Evolutionary conservation across 2,113 vertebrate species (phyloP), one percentile per base, ranked within the genome.

Genomic region (Neogale vison): DNA sequence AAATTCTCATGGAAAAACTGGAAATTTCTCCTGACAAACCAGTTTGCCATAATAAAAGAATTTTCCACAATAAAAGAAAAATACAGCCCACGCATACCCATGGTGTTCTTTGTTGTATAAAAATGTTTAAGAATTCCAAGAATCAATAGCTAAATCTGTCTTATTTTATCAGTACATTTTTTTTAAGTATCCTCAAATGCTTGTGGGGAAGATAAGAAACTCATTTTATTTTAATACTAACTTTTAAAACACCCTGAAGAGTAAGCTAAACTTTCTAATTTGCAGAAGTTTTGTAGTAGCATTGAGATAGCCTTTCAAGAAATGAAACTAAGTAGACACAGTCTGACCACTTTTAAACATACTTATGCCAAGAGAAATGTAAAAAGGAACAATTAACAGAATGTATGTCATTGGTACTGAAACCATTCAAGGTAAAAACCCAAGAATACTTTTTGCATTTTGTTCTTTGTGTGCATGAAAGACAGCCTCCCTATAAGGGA

Each of bases 391-490:
- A 59, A 65, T 93, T 90, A 71, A 23, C 36, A 34, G 94, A 29
- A 18, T 42, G 14, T 57, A 65, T 79, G 9, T 92, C 74, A 80
- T 91, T 95, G 74, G 88, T 61, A 21, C 82, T 92, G 76, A 93
- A 93, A 88, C 76, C 61, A 80, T 84, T 93, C 29, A 67, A 65
- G 57, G 47, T 96, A 69, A 79, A 95, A 95, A 76, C 84, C 42
- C 83, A 55, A 71, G 55, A 91, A 63, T 45, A 77, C 83, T 85
- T 95, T 52, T 55, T 88, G 42, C 24, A 55, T 91, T 63, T 88
- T 84, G 72, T 93, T 65, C 74, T 92, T 92, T 88, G 81, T 90
- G 65, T 92, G 92, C 24, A 0, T 88, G 87, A 95, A 97, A 88
- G 88, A 82, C 71, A 92, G 80, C 71, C 57, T 95, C 31, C 71